Percentiles rank a stretch among this genome's conserved stretches.
Evolutionary conservation across 1,140 invertebrate species (phyloP).

Genomic region (Colletes latitarsis): DNA sequence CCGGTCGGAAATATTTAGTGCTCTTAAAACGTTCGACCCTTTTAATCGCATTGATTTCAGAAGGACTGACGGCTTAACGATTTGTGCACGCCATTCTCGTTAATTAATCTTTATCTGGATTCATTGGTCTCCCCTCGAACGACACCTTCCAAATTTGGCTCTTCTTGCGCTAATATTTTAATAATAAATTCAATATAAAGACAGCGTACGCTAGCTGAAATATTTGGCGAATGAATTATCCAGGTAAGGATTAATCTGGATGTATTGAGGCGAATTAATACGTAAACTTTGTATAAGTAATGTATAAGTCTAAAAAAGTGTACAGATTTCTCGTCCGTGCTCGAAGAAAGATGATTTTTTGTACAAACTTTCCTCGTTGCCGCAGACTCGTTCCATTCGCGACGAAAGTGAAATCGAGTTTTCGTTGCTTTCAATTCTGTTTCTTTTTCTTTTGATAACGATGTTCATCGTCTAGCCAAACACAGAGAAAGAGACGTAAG

Average conservation of each 20-base stretch:
- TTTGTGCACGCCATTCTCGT: conserved; percentile 5
- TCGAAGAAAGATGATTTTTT: conserved; percentile 27
- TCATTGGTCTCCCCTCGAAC: neutral
- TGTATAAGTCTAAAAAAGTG: conserved; percentile 48
- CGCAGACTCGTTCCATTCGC: neutral
- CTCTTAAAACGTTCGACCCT: conserved; percentile 43
- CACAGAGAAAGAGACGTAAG: neutral
- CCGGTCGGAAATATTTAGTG: conserved; percentile 10
- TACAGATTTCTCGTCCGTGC: conserved; percentile 43
- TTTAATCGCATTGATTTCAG: neutral
- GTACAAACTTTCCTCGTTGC: conserved; percentile 39
- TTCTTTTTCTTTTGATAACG: conserved; percentile 26
- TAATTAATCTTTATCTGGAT: conserved; percentile 24
- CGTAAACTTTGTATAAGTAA: conserved; percentile 45
- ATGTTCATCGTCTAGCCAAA: conserved; percentile 29
- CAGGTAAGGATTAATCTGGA: conserved; percentile 23
- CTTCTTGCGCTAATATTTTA: conserved; percentile 25
- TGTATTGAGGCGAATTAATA: conserved; percentile 20
- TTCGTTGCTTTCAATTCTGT: neutral
- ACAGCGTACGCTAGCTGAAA: neutral
- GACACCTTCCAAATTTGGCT: too few relatives aligned
- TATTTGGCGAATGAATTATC: neutral
- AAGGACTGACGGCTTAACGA: conserved; percentile 42
- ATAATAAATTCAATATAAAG: neutral
- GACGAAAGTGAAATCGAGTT: neutral